phyloP scores from a whole-genome alignment of 2,888 invertebrate species.

The Spatulosminthurus flaviceps region DNA sequence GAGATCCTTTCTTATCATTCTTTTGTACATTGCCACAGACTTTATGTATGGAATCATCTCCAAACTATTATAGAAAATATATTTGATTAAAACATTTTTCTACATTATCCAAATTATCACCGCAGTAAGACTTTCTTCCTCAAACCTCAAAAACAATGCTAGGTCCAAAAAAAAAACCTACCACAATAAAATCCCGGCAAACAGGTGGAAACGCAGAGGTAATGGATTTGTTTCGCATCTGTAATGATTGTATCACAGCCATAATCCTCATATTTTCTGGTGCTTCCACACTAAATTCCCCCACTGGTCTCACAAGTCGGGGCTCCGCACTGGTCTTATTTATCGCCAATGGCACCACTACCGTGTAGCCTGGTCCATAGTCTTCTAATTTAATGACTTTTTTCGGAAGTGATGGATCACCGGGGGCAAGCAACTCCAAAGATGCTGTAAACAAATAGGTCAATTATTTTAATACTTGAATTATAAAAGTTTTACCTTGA shows the following conservation, averaged over 20 bases:
- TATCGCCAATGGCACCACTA: constrained; percentile 43
- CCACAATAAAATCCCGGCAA: constrained; percentile 47
- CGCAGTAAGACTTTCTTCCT: too few relatives aligned
- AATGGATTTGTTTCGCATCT: constrained; percentile 48
- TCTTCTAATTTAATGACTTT: constrained; percentile 25
- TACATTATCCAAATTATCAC: too few relatives aligned
- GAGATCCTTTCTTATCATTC: constrained; percentile 43
- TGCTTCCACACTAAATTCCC: constrained; percentile 48
- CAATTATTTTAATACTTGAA: too few relatives aligned
- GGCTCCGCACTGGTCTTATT: constrained; percentile 36
- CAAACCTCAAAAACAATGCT: too few relatives aligned
- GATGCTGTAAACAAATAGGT: constrained; percentile 26
- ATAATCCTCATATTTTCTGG: constrained; percentile 57
- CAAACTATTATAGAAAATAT: constrained; percentile 33
- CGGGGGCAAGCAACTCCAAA: constrained; percentile 26
- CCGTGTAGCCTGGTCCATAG: constrained; percentile 39
- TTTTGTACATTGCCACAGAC: constrained; percentile 44
- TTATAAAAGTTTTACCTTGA: too few relatives aligned
- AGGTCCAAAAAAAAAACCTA: constrained; percentile 27
- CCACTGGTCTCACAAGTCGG: constrained; percentile 23
- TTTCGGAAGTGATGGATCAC: background rate
- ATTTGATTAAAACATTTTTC: too few relatives aligned
- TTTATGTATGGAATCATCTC: constrained; percentile 41
- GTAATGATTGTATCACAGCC: constrained; percentile 58
- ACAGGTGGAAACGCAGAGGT: constrained; percentile 40